Conservation (phyloP, 2,113 vertebrate species). For the Strix aluco region DNA sequence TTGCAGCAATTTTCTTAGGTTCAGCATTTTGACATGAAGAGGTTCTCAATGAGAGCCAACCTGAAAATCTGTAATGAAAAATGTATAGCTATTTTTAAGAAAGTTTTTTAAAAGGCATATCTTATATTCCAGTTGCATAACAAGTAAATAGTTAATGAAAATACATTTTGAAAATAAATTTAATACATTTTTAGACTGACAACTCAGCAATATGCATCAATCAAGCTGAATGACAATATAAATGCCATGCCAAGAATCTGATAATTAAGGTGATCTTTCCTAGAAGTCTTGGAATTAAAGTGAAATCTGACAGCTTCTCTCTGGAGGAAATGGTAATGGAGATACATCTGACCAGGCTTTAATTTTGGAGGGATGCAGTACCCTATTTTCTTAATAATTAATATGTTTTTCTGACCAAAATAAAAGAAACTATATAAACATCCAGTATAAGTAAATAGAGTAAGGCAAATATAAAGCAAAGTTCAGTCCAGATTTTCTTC, state of each 20-base stretch:
- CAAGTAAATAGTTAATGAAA: slow-evolving; percentile 55
- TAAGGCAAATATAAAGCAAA: background rate
- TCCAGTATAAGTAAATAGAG: background rate
- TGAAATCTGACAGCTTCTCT: slow-evolving; percentile 36
- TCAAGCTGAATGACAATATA: slow-evolving; percentile 67
- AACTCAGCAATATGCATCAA: slow-evolving; percentile 59
- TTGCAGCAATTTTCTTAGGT: background rate
- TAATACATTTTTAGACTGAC: slow-evolving; percentile 30
- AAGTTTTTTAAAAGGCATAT: background rate
- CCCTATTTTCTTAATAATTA: background rate
- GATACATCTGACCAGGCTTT: background rate
- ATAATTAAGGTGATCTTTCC: slow-evolving; percentile 70
- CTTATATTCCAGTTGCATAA: background rate
- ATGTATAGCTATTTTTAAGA: background rate
- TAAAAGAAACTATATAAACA: background rate
- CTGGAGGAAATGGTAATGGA: slow-evolving; percentile 12
- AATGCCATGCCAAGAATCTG: slow-evolving; percentile 36
- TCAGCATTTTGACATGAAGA: background rate
- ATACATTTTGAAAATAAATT: slow-evolving; percentile 47
- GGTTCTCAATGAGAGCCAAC: background rate
- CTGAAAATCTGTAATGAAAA: background rate
- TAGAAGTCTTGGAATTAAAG: slow-evolving; percentile 48
- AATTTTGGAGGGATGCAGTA: background rate
- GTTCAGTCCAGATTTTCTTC: background rate
- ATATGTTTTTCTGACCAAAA: background rate